A percentile compares a stretch with the other conserved stretches of the same genome.
Evolutionary conservation across 2,113 vertebrate species (phyloP).

Genomic region (Microtus pennsylvanicus): DNA sequence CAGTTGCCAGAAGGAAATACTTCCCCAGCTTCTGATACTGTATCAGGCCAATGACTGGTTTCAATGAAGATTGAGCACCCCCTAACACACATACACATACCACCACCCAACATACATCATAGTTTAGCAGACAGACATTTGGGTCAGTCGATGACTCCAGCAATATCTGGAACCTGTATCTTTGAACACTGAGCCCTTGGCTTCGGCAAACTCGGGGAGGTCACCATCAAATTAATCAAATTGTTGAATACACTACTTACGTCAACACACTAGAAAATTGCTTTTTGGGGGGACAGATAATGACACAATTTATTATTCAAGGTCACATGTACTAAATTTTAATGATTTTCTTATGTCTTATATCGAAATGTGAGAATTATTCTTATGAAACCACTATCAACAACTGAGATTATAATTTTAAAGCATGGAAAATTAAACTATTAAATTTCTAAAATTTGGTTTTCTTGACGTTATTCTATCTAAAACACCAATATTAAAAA

Average conservation of each 20-base stretch:
- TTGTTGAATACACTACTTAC: too few relatives aligned
- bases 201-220: neutral
- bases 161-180: neutral
- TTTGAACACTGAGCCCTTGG: neutral
- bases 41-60: neutral
- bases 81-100: neutral
- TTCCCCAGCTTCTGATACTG: neutral
- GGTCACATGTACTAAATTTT: neutral
- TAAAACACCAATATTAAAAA: conserved; percentile 49
- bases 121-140: neutral
- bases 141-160: neutral
- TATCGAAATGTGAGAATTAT: neutral
- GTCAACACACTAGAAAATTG: neutral
- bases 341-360: neutral
- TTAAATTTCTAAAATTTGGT: conserved; percentile 22
- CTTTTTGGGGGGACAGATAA: neutral
- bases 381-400: neutral
- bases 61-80: neutral
- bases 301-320: neutral
- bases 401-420: neutral
- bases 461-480: neutral
- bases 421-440: conserved; percentile 5
- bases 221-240: neutral
- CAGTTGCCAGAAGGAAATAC: neutral
- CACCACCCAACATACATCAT: neutral